Percentiles rank a stretch among this genome's conserved stretches.
These are phyloP conservation scores for Chrysocyon brachyurus DNA, from an alignment of 2,797 vertebrate genomes.

Conservation along the genomic window DNA sequence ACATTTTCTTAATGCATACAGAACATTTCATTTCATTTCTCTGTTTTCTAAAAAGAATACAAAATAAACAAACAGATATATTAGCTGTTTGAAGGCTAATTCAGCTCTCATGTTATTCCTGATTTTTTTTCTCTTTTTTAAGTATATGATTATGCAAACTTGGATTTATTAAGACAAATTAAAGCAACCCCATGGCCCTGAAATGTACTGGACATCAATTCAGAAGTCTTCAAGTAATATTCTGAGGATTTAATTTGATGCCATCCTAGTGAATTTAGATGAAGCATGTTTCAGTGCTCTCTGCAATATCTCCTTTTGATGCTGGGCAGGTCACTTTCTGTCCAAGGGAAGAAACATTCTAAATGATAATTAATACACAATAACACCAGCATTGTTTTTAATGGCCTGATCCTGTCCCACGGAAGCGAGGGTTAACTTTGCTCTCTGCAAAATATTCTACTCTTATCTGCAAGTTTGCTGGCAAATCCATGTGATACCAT, in stretches of 20 bases:
- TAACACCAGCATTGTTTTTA: constrained; percentile 57
- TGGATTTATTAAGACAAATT: neutral
- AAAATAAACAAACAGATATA: constrained; percentile 1
- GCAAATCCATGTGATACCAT: neutral
- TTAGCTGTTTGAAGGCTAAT: neutral
- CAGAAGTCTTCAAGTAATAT: constrained; percentile 21
- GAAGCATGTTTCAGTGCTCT: neutral
- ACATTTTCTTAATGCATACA: neutral
- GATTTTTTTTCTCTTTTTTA: neutral
- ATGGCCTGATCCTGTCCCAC: constrained; percentile 65
- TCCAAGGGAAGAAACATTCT: constrained; percentile 60
- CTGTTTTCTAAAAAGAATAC: constrained; percentile 21
- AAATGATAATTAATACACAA: constrained; percentile 77
- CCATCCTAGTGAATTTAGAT: constrained; percentile 45
- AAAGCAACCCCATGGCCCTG: neutral
- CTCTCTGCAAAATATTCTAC: constrained; percentile 53
- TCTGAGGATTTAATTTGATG: constrained; percentile 11
- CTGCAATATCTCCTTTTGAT: constrained; percentile 27
- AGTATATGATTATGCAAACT: constrained; percentile 43
- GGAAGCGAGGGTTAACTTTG: constrained; percentile 59
- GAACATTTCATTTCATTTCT: neutral
- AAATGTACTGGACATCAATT: constrained; percentile 45
- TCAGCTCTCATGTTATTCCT: neutral
- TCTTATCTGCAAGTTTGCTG: constrained; percentile 31
- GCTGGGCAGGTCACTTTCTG: constrained; percentile 54